phyloP scores from a whole-genome alignment of 2,888 invertebrate species.

The Drosophila paracracens region DNA sequence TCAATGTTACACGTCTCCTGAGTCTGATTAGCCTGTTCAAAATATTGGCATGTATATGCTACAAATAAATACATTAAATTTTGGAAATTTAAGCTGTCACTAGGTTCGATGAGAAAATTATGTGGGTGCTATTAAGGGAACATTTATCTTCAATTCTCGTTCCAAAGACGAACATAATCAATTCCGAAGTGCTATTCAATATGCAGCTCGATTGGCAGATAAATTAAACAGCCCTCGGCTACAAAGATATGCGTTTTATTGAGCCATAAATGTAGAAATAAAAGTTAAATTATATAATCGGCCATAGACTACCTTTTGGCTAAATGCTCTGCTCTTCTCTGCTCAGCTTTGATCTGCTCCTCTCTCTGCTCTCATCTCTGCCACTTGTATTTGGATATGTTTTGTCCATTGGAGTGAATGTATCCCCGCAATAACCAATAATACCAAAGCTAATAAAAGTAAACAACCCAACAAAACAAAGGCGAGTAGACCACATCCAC shows the following conservation, averaged over 20 bases:
- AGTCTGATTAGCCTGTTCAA: neutral
- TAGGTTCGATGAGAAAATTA: slow-evolving; percentile 9
- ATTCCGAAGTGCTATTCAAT: slow-evolving; percentile 55
- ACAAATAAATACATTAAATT: slow-evolving; percentile 11
- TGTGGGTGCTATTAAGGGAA: slow-evolving; percentile 52
- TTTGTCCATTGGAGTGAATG: slow-evolving; percentile 23
- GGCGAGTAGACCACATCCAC: slow-evolving; percentile 51
- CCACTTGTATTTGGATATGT: slow-evolving; percentile 4
- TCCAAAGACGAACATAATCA: slow-evolving; percentile 42
- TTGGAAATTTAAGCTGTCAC: slow-evolving; percentile 16
- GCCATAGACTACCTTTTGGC: slow-evolving; percentile 53
- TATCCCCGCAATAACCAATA: slow-evolving; percentile 69
- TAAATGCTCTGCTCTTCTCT: slow-evolving; percentile 24
- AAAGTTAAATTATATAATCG: slow-evolving; percentile 73
- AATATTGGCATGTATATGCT: slow-evolving; percentile 9
- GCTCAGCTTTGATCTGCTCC: neutral
- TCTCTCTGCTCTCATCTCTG: neutral
- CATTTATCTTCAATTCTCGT: slow-evolving; percentile 50
- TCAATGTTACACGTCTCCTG: slow-evolving; percentile 10
- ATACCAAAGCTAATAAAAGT: slow-evolving; percentile 76
- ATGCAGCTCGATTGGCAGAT: slow-evolving; percentile 54
- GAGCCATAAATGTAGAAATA: slow-evolving; percentile 76
- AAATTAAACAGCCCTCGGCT: slow-evolving; percentile 52
- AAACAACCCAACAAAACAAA: slow-evolving; percentile 68
- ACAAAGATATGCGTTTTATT: slow-evolving; percentile 61